phyloP scores from a whole-genome alignment of 2,888 invertebrate species.

The Patella pellucida region DNA sequence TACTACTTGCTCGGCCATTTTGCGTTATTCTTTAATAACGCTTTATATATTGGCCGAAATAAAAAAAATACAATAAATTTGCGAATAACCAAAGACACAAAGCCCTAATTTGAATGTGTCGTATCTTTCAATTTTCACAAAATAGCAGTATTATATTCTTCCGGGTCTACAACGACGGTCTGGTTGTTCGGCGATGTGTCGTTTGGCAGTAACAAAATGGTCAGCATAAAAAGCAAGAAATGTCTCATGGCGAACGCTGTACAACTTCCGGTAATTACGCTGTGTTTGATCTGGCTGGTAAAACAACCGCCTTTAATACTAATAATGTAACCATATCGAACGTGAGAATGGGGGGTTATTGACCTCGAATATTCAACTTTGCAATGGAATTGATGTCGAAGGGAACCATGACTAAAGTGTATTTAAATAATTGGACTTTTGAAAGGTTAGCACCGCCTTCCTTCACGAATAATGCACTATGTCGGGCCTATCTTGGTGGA shows the following conservation, averaged over 20 bases:
- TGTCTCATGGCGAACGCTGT: constrained; percentile 22
- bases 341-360: constrained; percentile 24
- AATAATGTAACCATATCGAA: constrained; percentile 9
- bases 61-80: no score
- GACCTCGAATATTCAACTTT: constrained; percentile 17
- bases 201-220: constrained; percentile 34
- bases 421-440: not conserved
- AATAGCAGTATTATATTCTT: not conserved
- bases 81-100: no score
- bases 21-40: no score
- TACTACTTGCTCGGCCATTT: no score
- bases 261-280: constrained; percentile 20
- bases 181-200: constrained; percentile 24
- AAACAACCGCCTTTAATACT: constrained; percentile 16
- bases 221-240: constrained; percentile 3
- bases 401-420: not conserved
- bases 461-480: not conserved
- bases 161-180: constrained; percentile 21
- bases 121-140: no score
- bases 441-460: not conserved
- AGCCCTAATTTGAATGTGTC: no score
- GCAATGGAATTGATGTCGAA: not conserved
- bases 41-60: no score
- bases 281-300: constrained; percentile 21
- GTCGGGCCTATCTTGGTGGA: not conserved